Evolutionary conservation across 2,888 invertebrate genomes (phyloP).

Genomic region (Lycia hirtaria): DNA sequence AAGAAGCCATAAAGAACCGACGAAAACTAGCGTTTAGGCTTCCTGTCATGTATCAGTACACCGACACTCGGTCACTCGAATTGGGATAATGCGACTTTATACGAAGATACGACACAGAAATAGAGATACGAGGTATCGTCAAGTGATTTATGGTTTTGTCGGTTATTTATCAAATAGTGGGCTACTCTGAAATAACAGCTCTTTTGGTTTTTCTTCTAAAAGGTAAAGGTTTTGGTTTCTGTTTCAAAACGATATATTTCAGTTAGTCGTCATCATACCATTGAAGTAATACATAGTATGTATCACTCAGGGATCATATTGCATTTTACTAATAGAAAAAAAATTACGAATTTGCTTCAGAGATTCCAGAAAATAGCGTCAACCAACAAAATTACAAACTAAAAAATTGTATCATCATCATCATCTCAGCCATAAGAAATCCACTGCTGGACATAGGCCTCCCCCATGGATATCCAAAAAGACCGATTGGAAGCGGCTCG

Average conservation of each 20-base stretch:
- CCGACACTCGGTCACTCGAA: slow-evolving; percentile 60
- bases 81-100: slow-evolving; percentile 48
- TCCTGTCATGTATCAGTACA: slow-evolving; percentile 57
- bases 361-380: no score
- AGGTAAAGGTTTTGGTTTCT: background rate
- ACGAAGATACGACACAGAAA: slow-evolving; percentile 43
- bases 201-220: background rate
- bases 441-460: no score
- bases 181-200: slow-evolving; percentile 24
- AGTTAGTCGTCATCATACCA: no score
- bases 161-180: slow-evolving; percentile 72
- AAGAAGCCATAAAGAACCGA: slow-evolving; percentile 63
- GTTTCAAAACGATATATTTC: background rate
- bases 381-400: no score
- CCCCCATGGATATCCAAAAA: no score
- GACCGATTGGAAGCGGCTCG: no score
- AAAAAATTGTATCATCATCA: no score
- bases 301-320: no score
- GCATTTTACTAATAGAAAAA: no score
- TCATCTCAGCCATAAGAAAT: no score
- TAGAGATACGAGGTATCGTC: slow-evolving; percentile 40
- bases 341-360: no score
- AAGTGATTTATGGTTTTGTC: slow-evolving; percentile 66
- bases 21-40: slow-evolving; percentile 64
- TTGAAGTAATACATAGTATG: no score